A percentile compares a stretch with the other conserved stretches of the same genome.
phyloP scores from a whole-genome alignment of 2,888 invertebrate genomes.

The Cryptus viduatorius region DNA sequence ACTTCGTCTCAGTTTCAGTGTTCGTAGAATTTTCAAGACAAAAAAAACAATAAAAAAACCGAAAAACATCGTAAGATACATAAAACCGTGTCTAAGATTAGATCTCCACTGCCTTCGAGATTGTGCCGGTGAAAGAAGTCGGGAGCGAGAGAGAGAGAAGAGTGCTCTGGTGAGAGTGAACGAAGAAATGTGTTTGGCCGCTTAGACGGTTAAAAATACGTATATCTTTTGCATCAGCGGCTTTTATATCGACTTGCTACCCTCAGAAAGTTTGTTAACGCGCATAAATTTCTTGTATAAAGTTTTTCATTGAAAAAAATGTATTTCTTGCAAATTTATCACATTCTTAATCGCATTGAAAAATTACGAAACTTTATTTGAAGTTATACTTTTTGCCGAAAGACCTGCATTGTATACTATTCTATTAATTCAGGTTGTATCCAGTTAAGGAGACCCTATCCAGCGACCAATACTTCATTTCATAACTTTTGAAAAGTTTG shows the following conservation, averaged over 20 bases:
- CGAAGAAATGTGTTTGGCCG: conserved; percentile 50
- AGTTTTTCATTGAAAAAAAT: background rate
- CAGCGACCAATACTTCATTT: too few species aligned
- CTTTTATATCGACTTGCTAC: conserved; percentile 29
- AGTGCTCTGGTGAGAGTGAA: conserved; percentile 23
- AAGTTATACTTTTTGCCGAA: too few species aligned
- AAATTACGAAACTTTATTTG: too few species aligned
- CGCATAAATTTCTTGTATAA: background rate
- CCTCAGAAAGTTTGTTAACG: conserved; percentile 2
- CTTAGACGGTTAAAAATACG: conserved; percentile 57
- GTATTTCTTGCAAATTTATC: background rate
- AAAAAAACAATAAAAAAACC: conserved; percentile 29
- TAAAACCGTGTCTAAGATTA: conserved; percentile 65
- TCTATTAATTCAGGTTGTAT: too few species aligned
- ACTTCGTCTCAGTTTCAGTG: conserved; percentile 34
- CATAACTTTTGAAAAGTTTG: too few species aligned
- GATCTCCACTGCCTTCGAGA: conserved; percentile 40
- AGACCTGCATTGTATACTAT: too few species aligned
- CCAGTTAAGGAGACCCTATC: too few species aligned
- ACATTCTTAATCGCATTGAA: too few species aligned
- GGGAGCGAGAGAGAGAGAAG: conserved; percentile 11
- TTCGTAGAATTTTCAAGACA: conserved; percentile 52
- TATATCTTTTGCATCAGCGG: conserved; percentile 42
- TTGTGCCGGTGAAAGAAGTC: conserved; percentile 47
- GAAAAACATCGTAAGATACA: conserved; percentile 26